Evolutionary conservation across 2,888 invertebrate genomes (phyloP).

Genomic region (Chironomus riparius): DNA sequence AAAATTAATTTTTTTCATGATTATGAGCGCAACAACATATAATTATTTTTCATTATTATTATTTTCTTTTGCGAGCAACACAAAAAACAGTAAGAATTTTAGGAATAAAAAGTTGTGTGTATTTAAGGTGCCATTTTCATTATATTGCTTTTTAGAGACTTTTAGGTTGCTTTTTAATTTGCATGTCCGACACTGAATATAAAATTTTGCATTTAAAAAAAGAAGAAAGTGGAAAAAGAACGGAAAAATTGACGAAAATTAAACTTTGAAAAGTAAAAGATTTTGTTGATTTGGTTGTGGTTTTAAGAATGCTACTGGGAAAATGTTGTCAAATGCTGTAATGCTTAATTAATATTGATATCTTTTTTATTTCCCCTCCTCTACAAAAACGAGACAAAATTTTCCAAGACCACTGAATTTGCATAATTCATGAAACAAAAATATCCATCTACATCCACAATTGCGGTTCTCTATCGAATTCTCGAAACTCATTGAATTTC

Average conservation of each 20-base stretch:
- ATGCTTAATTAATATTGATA: too few species aligned
- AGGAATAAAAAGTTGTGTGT: background rate
- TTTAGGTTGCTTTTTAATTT: background rate
- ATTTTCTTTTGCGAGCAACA: background rate
- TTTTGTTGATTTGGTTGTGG: background rate
- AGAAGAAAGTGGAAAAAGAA: slow-evolving; percentile 16
- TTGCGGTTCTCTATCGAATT: too few species aligned
- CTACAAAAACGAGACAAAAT: too few species aligned
- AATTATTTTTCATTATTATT: slow-evolving; percentile 1
- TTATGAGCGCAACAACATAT: slow-evolving; percentile 9
- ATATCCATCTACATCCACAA: too few species aligned
- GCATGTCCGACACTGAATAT: slow-evolving; percentile 19
- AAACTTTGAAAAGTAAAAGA: background rate
- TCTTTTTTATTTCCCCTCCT: too few species aligned
- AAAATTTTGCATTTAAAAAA: slow-evolving; percentile 9
- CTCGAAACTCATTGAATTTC: too few species aligned
- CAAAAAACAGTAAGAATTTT: background rate
- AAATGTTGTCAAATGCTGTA: too few species aligned
- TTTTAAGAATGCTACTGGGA: too few species aligned
- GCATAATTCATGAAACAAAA: background rate
- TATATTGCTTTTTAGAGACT: background rate
- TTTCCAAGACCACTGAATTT: background rate
- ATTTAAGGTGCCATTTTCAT: slow-evolving; percentile 19
- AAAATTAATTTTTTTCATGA: background rate
- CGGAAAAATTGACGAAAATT: slow-evolving; percentile 10